A percentile compares a stretch with the other conserved stretches of the same genome.
phyloP scores from a whole-genome alignment of 2,888 invertebrate genomes.

The Amiota mariae region DNA sequence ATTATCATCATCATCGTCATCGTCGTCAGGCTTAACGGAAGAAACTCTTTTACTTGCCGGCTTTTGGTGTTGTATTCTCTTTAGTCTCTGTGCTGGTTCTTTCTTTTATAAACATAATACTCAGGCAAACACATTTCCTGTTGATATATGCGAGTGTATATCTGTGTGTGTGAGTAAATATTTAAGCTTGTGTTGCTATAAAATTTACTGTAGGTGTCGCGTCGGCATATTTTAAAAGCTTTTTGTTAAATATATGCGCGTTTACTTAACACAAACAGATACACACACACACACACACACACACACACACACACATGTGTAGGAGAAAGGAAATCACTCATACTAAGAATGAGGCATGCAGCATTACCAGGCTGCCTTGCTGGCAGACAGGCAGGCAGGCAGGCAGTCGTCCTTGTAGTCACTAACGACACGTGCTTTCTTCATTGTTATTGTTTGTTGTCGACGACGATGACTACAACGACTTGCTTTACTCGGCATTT shows the following conservation, averaged over 20 bases:
- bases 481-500: constrained; percentile 2
- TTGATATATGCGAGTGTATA: constrained; percentile 32
- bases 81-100: not conserved
- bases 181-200: constrained; percentile 62
- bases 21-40: constrained; percentile 14
- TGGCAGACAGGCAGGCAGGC: not conserved
- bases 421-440: not conserved
- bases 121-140: constrained; percentile 34
- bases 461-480: too few relatives aligned
- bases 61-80: constrained; percentile 44
- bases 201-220: constrained; percentile 67
- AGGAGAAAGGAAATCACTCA: constrained; percentile 24
- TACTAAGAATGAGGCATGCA: not conserved
- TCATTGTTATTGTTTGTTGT: too few relatives aligned
- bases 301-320: constrained; percentile 9
- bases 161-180: constrained; percentile 58
- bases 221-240: constrained; percentile 71
- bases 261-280: constrained; percentile 56
- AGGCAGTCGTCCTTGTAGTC: constrained; percentile 4
- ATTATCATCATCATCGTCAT: constrained; percentile 28
- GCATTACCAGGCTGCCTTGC: too few relatives aligned
- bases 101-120: constrained; percentile 33
- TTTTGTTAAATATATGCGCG: constrained; percentile 59
- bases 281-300: constrained; percentile 29
- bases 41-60: constrained; percentile 16